Percentiles rank a stretch among this genome's conserved stretches.
These are phyloP conservation scores for Pao palembangensis DNA, from an alignment of 2,113 vertebrate species.

Conservation along the genomic window DNA sequence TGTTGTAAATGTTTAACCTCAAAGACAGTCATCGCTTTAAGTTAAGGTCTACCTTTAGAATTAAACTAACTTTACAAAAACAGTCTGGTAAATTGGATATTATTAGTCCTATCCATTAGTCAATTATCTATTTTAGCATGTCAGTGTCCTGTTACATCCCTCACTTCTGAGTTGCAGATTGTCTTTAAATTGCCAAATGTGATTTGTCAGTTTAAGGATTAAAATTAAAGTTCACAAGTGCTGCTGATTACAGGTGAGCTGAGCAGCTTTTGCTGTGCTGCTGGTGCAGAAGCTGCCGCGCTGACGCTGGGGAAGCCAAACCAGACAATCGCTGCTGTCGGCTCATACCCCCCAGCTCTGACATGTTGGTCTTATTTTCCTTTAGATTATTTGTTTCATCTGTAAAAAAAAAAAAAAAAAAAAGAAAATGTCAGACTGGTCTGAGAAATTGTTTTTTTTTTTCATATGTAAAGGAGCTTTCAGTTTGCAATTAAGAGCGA, in stretches of 20 bases:
- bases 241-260: neutral
- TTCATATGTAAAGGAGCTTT: neutral
- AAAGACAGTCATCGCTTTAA: conserved; percentile 47
- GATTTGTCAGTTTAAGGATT: too few relatives aligned
- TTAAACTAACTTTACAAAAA: neutral
- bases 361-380: neutral
- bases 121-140: too few relatives aligned
- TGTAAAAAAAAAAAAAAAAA: too few relatives aligned
- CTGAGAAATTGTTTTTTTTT: neutral
- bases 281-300: neutral
- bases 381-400: neutral
- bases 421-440: too few relatives aligned
- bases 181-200: too few relatives aligned
- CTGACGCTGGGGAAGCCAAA: conserved; percentile 13
- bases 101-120: too few relatives aligned
- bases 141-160: too few relatives aligned
- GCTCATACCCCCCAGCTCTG: conserved; percentile 16
- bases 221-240: neutral
- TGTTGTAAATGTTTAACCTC: neutral
- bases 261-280: conserved; percentile 15
- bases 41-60: conserved; percentile 6
- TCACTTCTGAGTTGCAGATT: too few relatives aligned
- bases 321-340: conserved; percentile 26
- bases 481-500: conserved; percentile 14
- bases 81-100: neutral